Conservation (phyloP, 2,797 vertebrate genomes). For the Toxotes lorentzi region DNA sequence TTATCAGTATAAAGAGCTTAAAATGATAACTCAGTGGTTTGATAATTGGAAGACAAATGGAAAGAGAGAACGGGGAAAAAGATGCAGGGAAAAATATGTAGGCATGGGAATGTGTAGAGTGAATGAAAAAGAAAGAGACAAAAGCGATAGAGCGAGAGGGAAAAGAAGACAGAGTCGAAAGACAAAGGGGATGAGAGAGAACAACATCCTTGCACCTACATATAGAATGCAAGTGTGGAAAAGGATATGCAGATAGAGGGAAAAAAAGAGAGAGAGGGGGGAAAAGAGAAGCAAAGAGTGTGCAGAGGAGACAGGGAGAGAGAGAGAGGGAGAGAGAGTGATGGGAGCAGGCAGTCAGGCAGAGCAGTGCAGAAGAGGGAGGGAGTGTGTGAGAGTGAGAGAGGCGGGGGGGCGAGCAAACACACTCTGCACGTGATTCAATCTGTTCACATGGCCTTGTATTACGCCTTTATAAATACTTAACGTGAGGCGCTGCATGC, state of each 20-base stretch:
- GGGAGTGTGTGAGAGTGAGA: constrained; percentile 44
- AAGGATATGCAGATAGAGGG: constrained; percentile 7
- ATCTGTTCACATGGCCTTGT: constrained; percentile 79
- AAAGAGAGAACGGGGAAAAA: constrained; percentile 4
- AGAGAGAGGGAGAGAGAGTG: constrained; percentile 18
- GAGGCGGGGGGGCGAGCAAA: constrained; percentile 54
- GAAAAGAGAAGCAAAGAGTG: constrained; percentile 33
- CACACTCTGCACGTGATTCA: constrained; percentile 77
- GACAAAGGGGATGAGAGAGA: background rate
- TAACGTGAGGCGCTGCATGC: constrained; percentile 39
- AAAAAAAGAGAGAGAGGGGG: background rate
- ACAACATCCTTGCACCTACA: background rate
- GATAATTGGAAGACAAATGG: background rate
- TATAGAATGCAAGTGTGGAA: constrained; percentile 20
- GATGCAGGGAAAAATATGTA: background rate
- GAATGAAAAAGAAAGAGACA: background rate
- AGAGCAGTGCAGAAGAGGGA: constrained; percentile 55
- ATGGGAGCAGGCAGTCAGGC: constrained; percentile 62
- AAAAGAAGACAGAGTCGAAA: background rate
- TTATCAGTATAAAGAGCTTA: background rate
- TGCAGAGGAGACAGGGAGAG: constrained; percentile 30
- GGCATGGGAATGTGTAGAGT: constrained; percentile 2
- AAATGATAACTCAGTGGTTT: background rate
- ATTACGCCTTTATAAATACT: constrained; percentile 68
- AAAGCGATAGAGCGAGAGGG: background rate